phyloP scores from a whole-genome alignment of 2,113 vertebrate species.

The Opisthocomus hoazin region DNA sequence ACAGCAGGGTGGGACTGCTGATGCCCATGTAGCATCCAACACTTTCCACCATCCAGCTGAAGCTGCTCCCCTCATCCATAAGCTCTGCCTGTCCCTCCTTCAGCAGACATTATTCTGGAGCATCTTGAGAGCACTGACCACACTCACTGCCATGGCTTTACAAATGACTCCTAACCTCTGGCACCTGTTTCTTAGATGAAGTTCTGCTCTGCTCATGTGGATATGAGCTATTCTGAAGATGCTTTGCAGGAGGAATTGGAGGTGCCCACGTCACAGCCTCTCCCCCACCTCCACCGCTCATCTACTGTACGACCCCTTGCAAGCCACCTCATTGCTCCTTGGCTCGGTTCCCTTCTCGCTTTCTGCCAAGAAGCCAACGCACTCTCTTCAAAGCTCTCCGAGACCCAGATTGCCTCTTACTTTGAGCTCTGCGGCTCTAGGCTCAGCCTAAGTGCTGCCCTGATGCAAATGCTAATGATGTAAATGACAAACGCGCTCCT shows the following conservation, averaged over 20 bases:
- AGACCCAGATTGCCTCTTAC: not conserved
- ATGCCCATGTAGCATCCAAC: fast-evolving
- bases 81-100: not conserved
- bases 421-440: not conserved
- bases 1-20: not conserved
- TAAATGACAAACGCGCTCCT: not conserved
- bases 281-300: too few species aligned
- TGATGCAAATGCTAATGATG: not conserved
- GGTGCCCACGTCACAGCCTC: not conserved
- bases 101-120: not conserved
- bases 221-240: not conserved
- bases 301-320: fast-evolving
- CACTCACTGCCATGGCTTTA: fast-evolving
- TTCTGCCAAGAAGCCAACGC: not conserved
- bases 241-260: not conserved
- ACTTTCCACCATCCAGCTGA: not conserved
- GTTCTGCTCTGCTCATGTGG: not conserved
- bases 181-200: not conserved
- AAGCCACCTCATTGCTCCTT: not conserved
- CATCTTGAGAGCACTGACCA: not conserved
- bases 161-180: not conserved
- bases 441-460: not conserved
- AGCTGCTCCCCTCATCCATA: not conserved
- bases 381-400: not conserved
- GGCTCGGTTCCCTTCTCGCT: not conserved